Percentiles rank a stretch among this genome's conserved stretches.
phyloP scores from a whole-genome alignment of 2,113 vertebrate species.

The Cynopterus brachyotis region DNA sequence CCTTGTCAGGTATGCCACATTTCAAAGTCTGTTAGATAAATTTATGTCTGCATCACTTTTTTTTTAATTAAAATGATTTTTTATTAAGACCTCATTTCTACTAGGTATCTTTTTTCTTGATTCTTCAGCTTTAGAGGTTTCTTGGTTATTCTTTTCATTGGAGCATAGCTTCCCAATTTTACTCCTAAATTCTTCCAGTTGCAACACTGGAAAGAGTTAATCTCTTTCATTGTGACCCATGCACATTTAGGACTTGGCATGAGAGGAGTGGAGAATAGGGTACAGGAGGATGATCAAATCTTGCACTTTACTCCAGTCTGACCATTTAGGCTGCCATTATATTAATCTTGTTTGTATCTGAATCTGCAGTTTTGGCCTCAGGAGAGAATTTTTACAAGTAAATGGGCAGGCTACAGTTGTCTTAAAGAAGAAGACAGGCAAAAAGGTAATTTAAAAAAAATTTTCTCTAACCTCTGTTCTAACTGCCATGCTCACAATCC shows the following conservation, averaged over 20 bases:
- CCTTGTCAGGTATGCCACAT: neutral
- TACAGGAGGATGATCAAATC: too few relatives aligned
- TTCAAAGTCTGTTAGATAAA: neutral
- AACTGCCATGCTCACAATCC: neutral
- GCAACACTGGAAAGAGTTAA: neutral
- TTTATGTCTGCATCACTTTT: neutral
- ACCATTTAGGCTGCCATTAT: neutral
- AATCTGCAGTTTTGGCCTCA: neutral
- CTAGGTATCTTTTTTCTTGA: neutral
- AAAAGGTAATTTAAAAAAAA: neutral
- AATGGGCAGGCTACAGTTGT: neutral
- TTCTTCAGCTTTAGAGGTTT: neutral
- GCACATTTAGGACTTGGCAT: neutral
- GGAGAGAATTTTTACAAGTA: neutral
- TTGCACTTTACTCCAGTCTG: neutral
- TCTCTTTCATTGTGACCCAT: neutral
- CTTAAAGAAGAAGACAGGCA: neutral
- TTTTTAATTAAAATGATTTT: neutral
- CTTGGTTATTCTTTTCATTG: neutral
- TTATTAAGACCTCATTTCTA: neutral
- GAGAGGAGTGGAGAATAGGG: neutral
- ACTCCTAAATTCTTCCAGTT: neutral
- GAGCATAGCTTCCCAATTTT: neutral
- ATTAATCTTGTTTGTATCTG: neutral
- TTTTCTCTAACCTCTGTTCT: neutral